Base-by-base conservation (phyloP, 2,113 vertebrate species). In the Catharus minimus region DNA sequence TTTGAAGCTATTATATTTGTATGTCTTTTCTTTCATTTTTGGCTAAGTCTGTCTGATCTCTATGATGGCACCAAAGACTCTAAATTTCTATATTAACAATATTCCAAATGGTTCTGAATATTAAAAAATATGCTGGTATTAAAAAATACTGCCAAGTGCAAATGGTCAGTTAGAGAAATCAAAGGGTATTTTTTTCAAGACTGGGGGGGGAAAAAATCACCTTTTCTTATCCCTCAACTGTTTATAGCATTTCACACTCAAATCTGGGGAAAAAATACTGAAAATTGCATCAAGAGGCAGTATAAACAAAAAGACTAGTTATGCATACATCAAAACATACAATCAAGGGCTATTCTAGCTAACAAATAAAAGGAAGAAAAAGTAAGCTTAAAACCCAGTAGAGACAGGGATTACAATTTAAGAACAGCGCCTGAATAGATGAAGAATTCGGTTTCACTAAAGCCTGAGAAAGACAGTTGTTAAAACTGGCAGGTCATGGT, bases 381-480 rank as follows among this genome's bases (percentile, higher is more conserved):
- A 93, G 58, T 66, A 87, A 91, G 24, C 78, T 94, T 93, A 93
- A 88, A 92, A 89, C 39, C 26, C 71, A 77, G 77, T 55, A 68
- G 44, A 95, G 77, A 88, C 66, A 82, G 52, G 81, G 89, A 94
- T 95, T 95, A 92, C 87, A 66, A 58, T 82, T 92, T 82, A 93
- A 87, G 88, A 93, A 94, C 27, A 92, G 43, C 0, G 1, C 53
- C 32, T 69, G 71, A 92, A 93, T 72, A 94, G 86, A 93, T 79
- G 60, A 84, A 92, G 73, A 92, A 95, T 92, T 86, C 81, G 80
- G 82, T 82, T 94, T 89, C 83, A 93, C 74, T 95, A 90, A 95
- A 96, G 43, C 88, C 64, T 0, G 0, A 79, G 76, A 79, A 86
- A 82, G 89, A 92, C 60, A 86, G 89, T 88, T 89, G 88, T 93